Conservation (phyloP, 2,113 vertebrate species). For the Eubucco bourcierii region DNA sequence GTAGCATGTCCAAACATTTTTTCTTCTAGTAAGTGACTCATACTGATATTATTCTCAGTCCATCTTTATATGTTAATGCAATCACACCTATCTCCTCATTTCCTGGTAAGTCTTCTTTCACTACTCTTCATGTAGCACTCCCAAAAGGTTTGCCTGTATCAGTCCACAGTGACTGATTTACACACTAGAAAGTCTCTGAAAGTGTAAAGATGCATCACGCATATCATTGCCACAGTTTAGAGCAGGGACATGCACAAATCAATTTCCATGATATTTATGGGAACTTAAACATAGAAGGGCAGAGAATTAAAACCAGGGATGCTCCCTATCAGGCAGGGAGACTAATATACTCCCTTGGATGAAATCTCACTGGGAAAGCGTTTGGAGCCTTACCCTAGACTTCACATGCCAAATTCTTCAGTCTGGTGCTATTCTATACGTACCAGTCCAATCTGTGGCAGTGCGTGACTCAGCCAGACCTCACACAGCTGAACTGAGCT, state of each 20-base stretch:
- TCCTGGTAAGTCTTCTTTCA: constrained; percentile 13
- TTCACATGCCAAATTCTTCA: constrained; percentile 28
- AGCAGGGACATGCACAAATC: constrained; percentile 64
- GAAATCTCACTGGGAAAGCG: constrained; percentile 32
- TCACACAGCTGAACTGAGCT: constrained; percentile 69
- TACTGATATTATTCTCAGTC: not conserved
- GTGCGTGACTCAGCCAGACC: constrained; percentile 75
- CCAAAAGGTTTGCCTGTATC: constrained; percentile 34
- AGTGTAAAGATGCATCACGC: constrained; percentile 68
- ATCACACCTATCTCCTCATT: not conserved
- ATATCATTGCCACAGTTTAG: constrained; percentile 39
- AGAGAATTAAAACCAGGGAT: constrained; percentile 12
- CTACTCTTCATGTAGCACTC: constrained; percentile 12
- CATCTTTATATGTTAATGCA: constrained; percentile 31
- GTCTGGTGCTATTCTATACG: constrained; percentile 51
- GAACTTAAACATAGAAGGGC: constrained; percentile 25
- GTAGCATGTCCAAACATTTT: not conserved
- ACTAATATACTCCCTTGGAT: not conserved
- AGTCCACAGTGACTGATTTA: constrained; percentile 66
- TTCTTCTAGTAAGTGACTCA: not conserved
- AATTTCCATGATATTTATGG: constrained; percentile 71
- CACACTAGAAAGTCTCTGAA: constrained; percentile 63
- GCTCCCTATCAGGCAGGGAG: not conserved
- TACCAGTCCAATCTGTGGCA: constrained; percentile 56
- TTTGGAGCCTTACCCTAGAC: constrained; percentile 16